Base-by-base conservation (phyloP, 2,797 vertebrate genomes). In the Urophycis tenuis region DNA sequence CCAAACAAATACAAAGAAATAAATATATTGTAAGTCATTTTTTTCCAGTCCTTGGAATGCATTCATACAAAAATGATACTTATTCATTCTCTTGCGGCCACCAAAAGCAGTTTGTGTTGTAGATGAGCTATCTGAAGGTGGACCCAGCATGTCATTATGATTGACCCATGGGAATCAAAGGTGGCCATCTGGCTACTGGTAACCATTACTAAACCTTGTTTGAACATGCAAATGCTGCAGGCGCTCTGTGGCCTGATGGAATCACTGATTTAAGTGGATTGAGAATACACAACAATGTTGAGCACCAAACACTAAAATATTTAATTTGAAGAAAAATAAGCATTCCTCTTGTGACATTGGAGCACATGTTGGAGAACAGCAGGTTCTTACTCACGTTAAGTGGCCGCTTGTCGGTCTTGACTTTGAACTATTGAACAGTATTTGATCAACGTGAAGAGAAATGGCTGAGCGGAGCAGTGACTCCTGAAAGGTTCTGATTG, bases 101-200 rank as follows among this genome's bases (percentile, higher is more conserved):
- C 31, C 72, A 81, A 81, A 85, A 84, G 81, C 78, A 81, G 82
- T 34, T 74, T 72, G 75, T 80, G 82, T 76, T 86, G 85, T 84
- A 81, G 33, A 87, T 88, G 84, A 84, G 80, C 76, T 74, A 76
- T 86, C 83, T 45, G 84, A 77, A 87, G 83, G 73, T 80, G 31
- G 79, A 73, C 17, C 86, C 78, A 85, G 81, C 82, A 87, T 92
- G 91, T 91, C 85, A 91, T 91, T 84, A 84, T 74, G 53, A 85
- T 39, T 85, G 87, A 88, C 90, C 90, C 90, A 84, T 78, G 90
- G 89, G 90, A 90, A 87, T 91, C 85, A 89, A 78, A 90, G 88
- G 89, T 92, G 88, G 88, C 92, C 92, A 92, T 91, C 91, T 92
- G 91, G 88, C 87, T 85, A 85, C 83, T 91, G 88, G 88, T 83